Conservation (phyloP, 1,140 invertebrate genomes). For the Neodiprion lecontei region DNA sequence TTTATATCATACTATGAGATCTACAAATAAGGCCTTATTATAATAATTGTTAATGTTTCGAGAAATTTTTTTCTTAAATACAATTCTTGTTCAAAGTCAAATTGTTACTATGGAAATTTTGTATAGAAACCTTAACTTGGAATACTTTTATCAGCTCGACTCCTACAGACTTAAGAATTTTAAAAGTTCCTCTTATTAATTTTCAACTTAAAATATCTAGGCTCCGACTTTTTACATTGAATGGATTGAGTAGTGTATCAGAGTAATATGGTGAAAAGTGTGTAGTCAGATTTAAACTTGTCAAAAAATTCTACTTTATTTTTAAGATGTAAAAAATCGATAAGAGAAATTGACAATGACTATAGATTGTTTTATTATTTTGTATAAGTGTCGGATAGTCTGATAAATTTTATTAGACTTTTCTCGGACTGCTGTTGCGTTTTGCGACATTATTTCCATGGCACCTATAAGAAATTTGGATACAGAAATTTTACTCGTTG, state of each 20-base stretch:
- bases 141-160: not conserved
- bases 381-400: not conserved
- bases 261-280: not conserved
- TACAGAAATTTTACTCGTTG: not conserved
- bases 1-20: not conserved
- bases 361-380: not conserved
- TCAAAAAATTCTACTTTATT: not conserved
- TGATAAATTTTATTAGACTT: not conserved
- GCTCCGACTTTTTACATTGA: not conserved
- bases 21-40: not conserved
- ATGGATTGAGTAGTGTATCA: not conserved
- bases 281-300: not conserved
- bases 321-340: not conserved
- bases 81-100: too few species aligned
- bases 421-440: not conserved
- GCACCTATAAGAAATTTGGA: not conserved
- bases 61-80: not conserved
- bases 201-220: not conserved
- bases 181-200: not conserved
- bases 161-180: not conserved
- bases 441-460: not conserved
- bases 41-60: not conserved
- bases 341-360: not conserved
- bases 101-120: too few species aligned
- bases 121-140: too few species aligned